Evolutionary conservation across 2,797 vertebrate species (phyloP), one percentile per base, ranked within the genome.

Genomic region (Melanotaenia boesemani): DNA sequence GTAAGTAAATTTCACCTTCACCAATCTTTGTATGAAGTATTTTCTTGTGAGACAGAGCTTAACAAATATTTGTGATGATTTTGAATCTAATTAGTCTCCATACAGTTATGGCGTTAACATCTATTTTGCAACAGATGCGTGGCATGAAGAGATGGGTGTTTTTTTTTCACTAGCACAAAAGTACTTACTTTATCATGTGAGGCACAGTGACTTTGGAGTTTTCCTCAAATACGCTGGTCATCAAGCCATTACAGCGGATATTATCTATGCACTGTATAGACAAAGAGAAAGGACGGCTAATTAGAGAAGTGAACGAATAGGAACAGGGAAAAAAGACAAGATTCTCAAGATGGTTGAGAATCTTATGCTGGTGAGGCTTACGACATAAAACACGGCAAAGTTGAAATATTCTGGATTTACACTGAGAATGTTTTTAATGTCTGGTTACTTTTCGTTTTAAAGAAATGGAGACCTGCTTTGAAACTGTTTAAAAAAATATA

Each of bases 141-240:
- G 36, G 57, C 67, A 82, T 79, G 73, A 84, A 77, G 67, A 86
- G 70, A 83, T 73, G 79, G 28, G n/a, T 55, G 30, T 55, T 84
- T 67, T 77, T 77, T 88, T 61, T 85, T 69, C 78, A 70, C 77
- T 80, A 76, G 86, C 65, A 83, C 71, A 81, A 22, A 70, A 67
- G 63, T 41, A 95, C 97, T 96, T 96, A 99, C 98, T 97, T 99
- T 90, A 99, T 99, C 96, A 99, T 97, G 88, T 98, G 96, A 77
- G 98, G 98, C 87, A 99, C 98, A 0, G 97, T 97, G 76, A 99
- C 98, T 95, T 99, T 99, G 67, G 98, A 99, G 92, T 98, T 99
- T 90, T 99, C 98, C 92, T 99, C 98, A 91, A 98, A 99, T 32
- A 99, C 98, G 81, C 97, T 96, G 77, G 97, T 99, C 98, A 99